These are phyloP conservation scores for Craterocephalus amniculus DNA, from an alignment of 2,797 vertebrate genomes.

Conservation along the genomic window DNA sequence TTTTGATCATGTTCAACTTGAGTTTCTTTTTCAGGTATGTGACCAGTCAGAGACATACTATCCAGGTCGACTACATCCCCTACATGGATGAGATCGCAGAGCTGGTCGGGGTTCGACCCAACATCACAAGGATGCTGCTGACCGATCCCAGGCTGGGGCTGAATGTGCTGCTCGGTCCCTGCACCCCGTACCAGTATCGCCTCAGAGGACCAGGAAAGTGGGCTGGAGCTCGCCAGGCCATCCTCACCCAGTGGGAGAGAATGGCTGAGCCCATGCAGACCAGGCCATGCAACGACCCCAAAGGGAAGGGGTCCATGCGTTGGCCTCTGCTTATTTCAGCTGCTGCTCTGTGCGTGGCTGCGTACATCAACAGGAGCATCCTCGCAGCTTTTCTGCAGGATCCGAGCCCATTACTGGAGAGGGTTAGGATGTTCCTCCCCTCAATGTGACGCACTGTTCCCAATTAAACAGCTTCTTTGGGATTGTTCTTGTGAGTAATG, in stretches of 20 bases:
- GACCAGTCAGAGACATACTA: slow-evolving; percentile 87
- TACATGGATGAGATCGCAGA: slow-evolving; percentile 91
- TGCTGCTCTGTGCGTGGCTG: slow-evolving; percentile 51
- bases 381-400: slow-evolving; percentile 59
- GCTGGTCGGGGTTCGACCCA: slow-evolving; percentile 82
- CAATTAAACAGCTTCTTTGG: background rate
- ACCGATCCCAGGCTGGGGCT: slow-evolving; percentile 84
- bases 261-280: slow-evolving; percentile 83
- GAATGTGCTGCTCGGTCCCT: slow-evolving; percentile 82
- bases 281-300: slow-evolving; percentile 33
- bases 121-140: slow-evolving; percentile 76
- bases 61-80: slow-evolving; percentile 86
- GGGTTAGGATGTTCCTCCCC: slow-evolving; percentile 59
- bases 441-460: slow-evolving; percentile 20
- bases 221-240: slow-evolving; percentile 83
- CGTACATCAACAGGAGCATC: slow-evolving; percentile 50
- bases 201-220: slow-evolving; percentile 86
- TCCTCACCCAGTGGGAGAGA: slow-evolving; percentile 86
- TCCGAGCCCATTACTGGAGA: slow-evolving; percentile 58
- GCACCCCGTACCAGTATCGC: slow-evolving; percentile 88
- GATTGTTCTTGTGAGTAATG: background rate
- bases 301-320: slow-evolving; percentile 27
- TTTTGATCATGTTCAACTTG: background rate
- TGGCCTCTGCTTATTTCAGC: slow-evolving; percentile 56
- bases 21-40: slow-evolving; percentile 82